Conservation (phyloP, 1,140 invertebrate species). For the Pemphigus obesinymphae region DNA sequence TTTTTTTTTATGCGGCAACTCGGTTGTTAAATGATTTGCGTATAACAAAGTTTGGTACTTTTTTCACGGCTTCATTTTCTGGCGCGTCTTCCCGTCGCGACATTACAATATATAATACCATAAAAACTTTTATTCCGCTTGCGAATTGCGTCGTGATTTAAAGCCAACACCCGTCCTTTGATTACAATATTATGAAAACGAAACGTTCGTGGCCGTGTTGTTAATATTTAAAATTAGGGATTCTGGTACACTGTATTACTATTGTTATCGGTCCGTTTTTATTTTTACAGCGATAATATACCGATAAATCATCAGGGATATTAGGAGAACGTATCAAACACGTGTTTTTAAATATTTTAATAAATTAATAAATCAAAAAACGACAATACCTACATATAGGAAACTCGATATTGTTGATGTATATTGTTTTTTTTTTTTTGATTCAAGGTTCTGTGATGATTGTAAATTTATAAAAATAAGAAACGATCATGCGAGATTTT, state of each 20-base stretch:
- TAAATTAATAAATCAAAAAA: too few relatives aligned
- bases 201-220: not conserved
- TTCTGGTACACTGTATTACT: too few relatives aligned
- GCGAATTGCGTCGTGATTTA: not conserved
- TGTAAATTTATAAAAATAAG: too few relatives aligned
- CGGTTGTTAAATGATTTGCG: not conserved
- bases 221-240: not conserved
- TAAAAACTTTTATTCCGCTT: constrained; percentile 5
- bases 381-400: too few relatives aligned
- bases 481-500: too few relatives aligned
- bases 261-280: not conserved
- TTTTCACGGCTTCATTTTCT: not conserved
- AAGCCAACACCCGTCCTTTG: not conserved
- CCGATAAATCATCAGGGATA: too few relatives aligned
- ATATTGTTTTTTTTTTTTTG: too few relatives aligned
- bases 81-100: not conserved
- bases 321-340: too few relatives aligned
- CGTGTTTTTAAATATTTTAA: too few relatives aligned
- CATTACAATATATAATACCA: not conserved
- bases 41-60: not conserved
- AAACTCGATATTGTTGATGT: too few relatives aligned
- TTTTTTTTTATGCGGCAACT: not conserved
- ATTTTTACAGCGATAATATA: not conserved
- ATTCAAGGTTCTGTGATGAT: too few relatives aligned
- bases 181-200: not conserved